Percentiles rank a stretch among this genome's conserved stretches.
phyloP scores from a whole-genome alignment of 2,113 vertebrate species.

The Pionites leucogaster region DNA sequence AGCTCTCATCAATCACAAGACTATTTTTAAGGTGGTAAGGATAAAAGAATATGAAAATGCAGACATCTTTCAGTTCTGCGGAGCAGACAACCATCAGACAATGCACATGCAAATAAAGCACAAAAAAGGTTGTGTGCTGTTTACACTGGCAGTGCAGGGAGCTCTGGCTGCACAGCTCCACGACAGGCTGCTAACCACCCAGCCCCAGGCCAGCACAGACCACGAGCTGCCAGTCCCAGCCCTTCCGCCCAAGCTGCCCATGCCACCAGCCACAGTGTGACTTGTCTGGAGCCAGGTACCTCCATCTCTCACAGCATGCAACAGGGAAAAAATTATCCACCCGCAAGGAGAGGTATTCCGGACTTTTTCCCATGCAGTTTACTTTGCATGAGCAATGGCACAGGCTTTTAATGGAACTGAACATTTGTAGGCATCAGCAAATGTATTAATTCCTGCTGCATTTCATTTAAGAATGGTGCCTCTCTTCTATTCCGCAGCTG shows the following conservation, averaged over 20 bases:
- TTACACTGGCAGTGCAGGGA: fast-evolving
- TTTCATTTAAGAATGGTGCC: neutral
- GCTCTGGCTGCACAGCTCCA: neutral
- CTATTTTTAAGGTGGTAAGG: fast-evolving
- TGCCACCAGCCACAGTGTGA: neutral
- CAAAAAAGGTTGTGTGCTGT: neutral
- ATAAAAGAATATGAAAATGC: fast-evolving
- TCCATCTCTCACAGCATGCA: neutral
- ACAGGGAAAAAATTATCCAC: neutral
- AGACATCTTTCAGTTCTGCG: neutral
- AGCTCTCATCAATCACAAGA: neutral
- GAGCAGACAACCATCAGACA: fast-evolving
- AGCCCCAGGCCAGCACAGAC: neutral
- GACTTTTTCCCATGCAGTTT: neutral
- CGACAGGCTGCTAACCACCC: neutral
- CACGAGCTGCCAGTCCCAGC: neutral
- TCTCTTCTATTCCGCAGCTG: neutral
- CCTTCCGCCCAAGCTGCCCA: neutral
- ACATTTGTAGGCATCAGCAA: neutral
- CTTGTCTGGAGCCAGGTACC: neutral
- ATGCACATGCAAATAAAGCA: fast-evolving
- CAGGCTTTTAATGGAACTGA: neutral
- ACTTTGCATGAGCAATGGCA: neutral
- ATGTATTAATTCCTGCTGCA: neutral
- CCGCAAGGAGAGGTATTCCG: neutral